Conservation (phyloP, 2,113 vertebrate species). For the Circaetus cinerascens region DNA sequence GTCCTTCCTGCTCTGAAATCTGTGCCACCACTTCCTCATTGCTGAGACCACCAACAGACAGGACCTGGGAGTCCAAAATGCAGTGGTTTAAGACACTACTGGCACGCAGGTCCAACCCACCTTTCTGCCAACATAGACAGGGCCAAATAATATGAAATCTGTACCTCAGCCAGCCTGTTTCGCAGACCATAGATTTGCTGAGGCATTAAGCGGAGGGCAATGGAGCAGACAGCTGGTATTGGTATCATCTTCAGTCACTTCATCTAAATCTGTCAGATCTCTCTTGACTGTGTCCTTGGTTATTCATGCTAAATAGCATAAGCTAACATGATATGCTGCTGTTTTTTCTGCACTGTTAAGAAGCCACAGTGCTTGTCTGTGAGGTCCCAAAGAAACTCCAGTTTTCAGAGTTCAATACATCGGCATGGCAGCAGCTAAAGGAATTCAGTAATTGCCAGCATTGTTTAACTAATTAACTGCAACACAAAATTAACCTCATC, state of each 20-base stretch:
- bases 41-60: constrained; percentile 7
- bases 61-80: neutral
- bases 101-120: neutral
- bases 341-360: neutral
- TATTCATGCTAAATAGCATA: neutral
- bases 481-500: neutral
- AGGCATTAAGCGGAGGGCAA: neutral
- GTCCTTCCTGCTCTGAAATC: neutral
- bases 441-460: neutral
- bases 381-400: neutral
- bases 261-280: constrained; percentile 9
- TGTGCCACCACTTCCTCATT: neutral
- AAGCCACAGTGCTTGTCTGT: neutral
- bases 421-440: neutral
- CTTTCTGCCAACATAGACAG: neutral
- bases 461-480: neutral
- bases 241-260: constrained; percentile 34
- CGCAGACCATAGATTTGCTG: constrained; percentile 29
- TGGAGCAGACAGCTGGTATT: constrained; percentile 18
- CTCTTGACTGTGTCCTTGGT: neutral
- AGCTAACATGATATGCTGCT: neutral
- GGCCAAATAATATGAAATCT: neutral
- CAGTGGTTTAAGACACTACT: neutral
- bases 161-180: constrained; percentile 9
- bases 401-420: neutral